These are phyloP conservation scores for Nycticryphes semicollaris DNA, from an alignment of 2,113 vertebrate genomes.

Conservation along the genomic window DNA sequence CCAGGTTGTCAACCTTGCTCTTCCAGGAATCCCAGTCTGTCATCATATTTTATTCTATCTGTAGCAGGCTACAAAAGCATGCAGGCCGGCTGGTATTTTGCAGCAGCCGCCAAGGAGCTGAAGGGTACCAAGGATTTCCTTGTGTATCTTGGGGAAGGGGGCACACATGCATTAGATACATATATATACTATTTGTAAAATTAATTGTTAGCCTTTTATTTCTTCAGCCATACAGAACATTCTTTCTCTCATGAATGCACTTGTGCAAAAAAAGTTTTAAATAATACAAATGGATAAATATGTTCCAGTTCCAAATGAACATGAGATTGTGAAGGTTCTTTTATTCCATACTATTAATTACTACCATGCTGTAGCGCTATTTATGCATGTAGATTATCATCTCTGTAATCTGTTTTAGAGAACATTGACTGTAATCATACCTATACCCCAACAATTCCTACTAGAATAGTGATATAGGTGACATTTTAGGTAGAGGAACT, in stretches of 20 bases:
- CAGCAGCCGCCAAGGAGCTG: not conserved
- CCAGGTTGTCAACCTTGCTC: not conserved
- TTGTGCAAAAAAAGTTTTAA: not conserved
- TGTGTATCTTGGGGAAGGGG: rapidly evolving
- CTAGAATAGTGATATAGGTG: not conserved
- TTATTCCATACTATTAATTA: not conserved
- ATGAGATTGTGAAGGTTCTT: not conserved
- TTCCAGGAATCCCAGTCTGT: not conserved
- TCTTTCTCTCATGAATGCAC: not conserved
- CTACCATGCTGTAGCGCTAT: not conserved
- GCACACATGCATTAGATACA: not conserved
- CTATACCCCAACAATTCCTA: not conserved
- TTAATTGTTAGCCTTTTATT: not conserved
- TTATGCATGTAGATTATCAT: not conserved
- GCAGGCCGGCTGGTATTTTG: not conserved
- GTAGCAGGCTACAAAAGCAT: not conserved
- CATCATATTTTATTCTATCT: not conserved
- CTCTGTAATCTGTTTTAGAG: not conserved
- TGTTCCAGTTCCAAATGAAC: not conserved
- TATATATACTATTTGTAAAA: not conserved
- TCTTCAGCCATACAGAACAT: not conserved
- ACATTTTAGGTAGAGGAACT: not conserved
- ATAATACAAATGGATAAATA: not conserved
- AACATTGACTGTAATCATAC: not conserved
- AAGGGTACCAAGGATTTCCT: not conserved